Conservation (phyloP, 2,113 vertebrate genomes). For the Ceyx cyanopectus region DNA sequence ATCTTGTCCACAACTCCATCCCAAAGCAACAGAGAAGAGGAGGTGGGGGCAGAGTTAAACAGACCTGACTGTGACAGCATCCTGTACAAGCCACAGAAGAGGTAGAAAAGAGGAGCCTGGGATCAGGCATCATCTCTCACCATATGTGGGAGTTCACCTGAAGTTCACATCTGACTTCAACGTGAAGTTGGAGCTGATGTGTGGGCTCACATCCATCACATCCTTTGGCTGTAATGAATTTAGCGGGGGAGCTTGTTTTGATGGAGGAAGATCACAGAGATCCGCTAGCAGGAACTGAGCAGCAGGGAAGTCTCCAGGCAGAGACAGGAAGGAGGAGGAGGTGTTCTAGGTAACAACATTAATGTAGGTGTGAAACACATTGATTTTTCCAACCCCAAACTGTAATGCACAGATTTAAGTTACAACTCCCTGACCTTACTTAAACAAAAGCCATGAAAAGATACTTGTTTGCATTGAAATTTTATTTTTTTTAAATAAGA, state of each 20-base stretch:
- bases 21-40: background rate
- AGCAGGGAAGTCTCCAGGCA: constrained; percentile 56
- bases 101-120: background rate
- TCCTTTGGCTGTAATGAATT: constrained; percentile 18
- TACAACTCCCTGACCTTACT: background rate
- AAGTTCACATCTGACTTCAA: constrained; percentile 22
- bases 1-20: background rate
- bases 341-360: constrained; percentile 51
- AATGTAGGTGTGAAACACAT: constrained; percentile 25
- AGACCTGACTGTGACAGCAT: background rate
- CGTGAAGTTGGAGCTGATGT: background rate
- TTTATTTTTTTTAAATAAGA: background rate
- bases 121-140: background rate
- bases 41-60: background rate
- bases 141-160: background rate
- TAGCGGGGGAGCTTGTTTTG: constrained; percentile 44
- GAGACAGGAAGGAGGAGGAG: constrained; percentile 58
- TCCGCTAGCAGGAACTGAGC: constrained; percentile 48
- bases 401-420: background rate
- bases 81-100: background rate
- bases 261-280: constrained; percentile 60
- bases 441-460: constrained; percentile 4
- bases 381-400: background rate
- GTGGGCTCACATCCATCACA: constrained; percentile 36
- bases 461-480: background rate